Percentiles rank a stretch among this genome's conserved stretches.
phyloP scores from a whole-genome alignment of 92 coral and sea anemone species.

The Epizoanthus illoricatus region DNA sequence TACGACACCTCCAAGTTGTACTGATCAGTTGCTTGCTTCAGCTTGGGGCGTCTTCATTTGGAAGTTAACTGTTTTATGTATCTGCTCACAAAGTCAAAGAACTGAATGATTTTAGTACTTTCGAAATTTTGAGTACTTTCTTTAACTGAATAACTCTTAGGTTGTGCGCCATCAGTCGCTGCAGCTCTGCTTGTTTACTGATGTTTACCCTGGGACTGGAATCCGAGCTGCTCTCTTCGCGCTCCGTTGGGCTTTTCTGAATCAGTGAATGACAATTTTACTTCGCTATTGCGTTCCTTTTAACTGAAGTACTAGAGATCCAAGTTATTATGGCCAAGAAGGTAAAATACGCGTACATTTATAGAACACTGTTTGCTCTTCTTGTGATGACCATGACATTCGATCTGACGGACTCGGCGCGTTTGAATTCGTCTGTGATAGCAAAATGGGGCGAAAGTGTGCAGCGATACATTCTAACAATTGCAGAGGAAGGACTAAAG shows the following conservation, averaged over 20 bases:
- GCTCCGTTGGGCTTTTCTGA: slow-evolving; percentile 14
- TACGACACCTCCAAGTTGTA: not conserved
- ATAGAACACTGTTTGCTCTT: not conserved
- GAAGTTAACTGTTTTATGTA: not conserved
- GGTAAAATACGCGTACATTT: slow-evolving; percentile 5
- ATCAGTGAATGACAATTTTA: not conserved
- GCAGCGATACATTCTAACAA: slow-evolving; percentile 72
- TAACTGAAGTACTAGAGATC: not conserved
- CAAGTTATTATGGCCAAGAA: slow-evolving; percentile 1
- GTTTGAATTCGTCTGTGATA: slow-evolving; percentile 55
- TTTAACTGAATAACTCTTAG: too few relatives aligned
- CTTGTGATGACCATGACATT: slow-evolving; percentile 7
- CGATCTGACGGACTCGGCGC: slow-evolving; percentile 30
- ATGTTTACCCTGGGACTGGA: too few relatives aligned
- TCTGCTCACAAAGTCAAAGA: too few relatives aligned
- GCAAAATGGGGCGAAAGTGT: slow-evolving; percentile 84
- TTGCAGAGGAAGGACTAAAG: slow-evolving; percentile 92
- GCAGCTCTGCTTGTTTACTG: too few relatives aligned
- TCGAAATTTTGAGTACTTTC: too few relatives aligned
- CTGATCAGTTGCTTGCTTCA: too few relatives aligned
- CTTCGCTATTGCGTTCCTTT: not conserved
- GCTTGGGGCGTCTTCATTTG: too few relatives aligned
- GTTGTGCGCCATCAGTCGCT: too few relatives aligned
- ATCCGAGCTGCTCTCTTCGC: not conserved
- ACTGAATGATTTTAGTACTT: too few relatives aligned